A percentile compares a stretch with the other conserved stretches of the same genome.
phyloP scores from a whole-genome alignment of 37 sponge, comb jelly and placozoan species.

The Amphimedon queenslandica region DNA sequence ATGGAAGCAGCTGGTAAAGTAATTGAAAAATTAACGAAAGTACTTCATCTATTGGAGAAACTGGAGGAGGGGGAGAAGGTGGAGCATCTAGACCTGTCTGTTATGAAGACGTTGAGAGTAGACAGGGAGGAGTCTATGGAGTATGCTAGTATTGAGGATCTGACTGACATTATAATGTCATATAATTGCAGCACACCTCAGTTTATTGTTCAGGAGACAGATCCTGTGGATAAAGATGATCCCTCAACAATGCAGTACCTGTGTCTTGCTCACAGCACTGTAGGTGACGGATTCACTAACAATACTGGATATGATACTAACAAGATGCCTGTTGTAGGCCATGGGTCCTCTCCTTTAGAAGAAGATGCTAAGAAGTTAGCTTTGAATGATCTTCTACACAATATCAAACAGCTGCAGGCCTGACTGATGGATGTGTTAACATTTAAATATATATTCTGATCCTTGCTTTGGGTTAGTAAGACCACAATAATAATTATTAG shows the following conservation, averaged over 20 bases:
- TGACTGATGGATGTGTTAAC: too few relatives aligned
- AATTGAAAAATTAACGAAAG: background rate
- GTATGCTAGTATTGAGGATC: background rate
- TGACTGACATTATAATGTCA: background rate
- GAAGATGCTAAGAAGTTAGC: too few relatives aligned
- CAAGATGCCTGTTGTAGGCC: conserved; percentile 8
- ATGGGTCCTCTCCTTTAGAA: too few relatives aligned
- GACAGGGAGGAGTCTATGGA: too few relatives aligned
- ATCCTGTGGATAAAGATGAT: background rate
- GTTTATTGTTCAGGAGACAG: background rate
- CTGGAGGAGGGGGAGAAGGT: too few relatives aligned
- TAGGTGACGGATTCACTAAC: too few relatives aligned
- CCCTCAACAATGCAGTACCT: background rate
- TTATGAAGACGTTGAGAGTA: background rate
- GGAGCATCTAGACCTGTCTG: too few relatives aligned
- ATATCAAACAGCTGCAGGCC: too few relatives aligned
- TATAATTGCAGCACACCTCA: background rate
- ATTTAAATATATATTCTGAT: too few relatives aligned
- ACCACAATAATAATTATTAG: too few relatives aligned
- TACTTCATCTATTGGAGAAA: background rate
- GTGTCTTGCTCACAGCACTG: conserved; percentile 9
- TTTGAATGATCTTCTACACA: too few relatives aligned
- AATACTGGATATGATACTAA: background rate
- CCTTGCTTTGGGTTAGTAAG: too few relatives aligned
- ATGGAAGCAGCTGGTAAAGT: conserved; percentile 27